phyloP scores from a whole-genome alignment of 2,113 vertebrate species.

The Hiodon tergisus region DNA sequence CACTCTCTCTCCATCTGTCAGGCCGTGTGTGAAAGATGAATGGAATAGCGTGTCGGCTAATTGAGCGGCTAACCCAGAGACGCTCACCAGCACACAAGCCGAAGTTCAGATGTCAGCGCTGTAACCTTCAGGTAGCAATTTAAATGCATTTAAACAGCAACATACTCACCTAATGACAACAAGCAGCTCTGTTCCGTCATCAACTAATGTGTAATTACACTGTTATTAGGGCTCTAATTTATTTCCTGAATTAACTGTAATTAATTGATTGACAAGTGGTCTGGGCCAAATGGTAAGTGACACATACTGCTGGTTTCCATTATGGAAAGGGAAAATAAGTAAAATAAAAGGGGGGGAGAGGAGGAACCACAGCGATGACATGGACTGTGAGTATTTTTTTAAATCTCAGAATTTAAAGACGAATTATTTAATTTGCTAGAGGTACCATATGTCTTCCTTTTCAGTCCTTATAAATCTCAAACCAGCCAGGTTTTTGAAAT shows the following conservation, averaged over 20 bases:
- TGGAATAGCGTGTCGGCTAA: constrained; percentile 14
- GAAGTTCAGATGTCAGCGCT: constrained; percentile 28
- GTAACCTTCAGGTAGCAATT: constrained; percentile 34
- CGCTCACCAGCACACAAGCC: constrained; percentile 16
- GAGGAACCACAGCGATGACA: not conserved
- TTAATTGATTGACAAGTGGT: constrained; percentile 28
- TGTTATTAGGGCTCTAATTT: constrained; percentile 19
- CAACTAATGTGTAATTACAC: constrained; percentile 30
- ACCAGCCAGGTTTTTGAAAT: too few relatives aligned
- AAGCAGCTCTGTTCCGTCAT: constrained; percentile 18
- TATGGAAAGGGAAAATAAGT: not conserved
- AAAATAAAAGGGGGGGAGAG: not conserved
- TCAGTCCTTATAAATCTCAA: too few relatives aligned
- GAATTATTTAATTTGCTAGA: too few relatives aligned
- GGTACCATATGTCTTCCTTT: too few relatives aligned
- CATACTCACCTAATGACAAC: constrained; percentile 33
- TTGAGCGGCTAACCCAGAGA: constrained; percentile 9
- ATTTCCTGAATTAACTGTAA: constrained; percentile 27
- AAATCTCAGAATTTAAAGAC: too few relatives aligned
- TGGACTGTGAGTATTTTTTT: not conserved
- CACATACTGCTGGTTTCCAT: not conserved
- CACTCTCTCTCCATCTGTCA: not conserved
- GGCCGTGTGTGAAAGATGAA: constrained; percentile 21
- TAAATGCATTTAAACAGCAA: constrained; percentile 22
- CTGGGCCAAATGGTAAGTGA: constrained; percentile 14